Evolutionary conservation across 30 jellyfish, hydroid and myxozoan genomes (phyloP).

Genomic region (Chrysaora quinquecirrha): DNA sequence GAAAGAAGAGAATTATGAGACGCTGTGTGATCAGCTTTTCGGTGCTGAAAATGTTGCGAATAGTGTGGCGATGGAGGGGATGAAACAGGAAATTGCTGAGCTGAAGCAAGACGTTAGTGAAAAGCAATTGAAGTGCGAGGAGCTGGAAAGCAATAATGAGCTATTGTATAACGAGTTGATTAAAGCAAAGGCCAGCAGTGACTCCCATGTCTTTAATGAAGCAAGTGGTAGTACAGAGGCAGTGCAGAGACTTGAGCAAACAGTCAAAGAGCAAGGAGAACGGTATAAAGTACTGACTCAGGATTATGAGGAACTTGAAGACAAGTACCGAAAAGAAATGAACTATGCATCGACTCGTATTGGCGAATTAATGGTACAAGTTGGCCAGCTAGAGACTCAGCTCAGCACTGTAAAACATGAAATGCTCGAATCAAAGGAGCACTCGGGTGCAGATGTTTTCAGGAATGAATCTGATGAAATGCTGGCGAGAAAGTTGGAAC

Average conservation of each 20-base stretch:
- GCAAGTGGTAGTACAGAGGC: background rate
- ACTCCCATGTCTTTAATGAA: background rate
- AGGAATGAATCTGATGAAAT: background rate
- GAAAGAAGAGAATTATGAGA: constrained; percentile 54
- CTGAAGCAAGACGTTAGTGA: constrained; percentile 13
- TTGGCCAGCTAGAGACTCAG: constrained; percentile 42
- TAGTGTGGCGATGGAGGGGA: background rate
- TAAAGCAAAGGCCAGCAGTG: constrained; percentile 8
- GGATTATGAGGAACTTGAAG: constrained; percentile 55
- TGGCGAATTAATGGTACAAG: constrained; percentile 39
- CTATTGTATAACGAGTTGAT: constrained; percentile 46
- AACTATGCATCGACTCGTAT: constrained; percentile 57
- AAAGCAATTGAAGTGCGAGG: constrained; percentile 16
- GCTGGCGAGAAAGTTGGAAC: constrained; percentile 21
- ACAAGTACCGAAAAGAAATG: constrained; percentile 62
- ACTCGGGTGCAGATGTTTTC: background rate
- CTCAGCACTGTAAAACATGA: constrained; percentile 9
- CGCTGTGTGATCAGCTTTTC: constrained; percentile 58
- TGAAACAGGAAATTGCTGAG: constrained; percentile 29
- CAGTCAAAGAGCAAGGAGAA: constrained; percentile 39
- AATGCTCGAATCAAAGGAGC: background rate
- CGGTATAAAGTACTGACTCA: constrained; percentile 23
- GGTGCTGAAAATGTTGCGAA: constrained; percentile 37
- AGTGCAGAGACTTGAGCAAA: constrained; percentile 12
- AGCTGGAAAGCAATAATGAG: constrained; percentile 44